A percentile compares a stretch with the other conserved stretches of the same genome.
phyloP scores from a whole-genome alignment of 2,888 invertebrate genomes.

The Athalia rosae region DNA sequence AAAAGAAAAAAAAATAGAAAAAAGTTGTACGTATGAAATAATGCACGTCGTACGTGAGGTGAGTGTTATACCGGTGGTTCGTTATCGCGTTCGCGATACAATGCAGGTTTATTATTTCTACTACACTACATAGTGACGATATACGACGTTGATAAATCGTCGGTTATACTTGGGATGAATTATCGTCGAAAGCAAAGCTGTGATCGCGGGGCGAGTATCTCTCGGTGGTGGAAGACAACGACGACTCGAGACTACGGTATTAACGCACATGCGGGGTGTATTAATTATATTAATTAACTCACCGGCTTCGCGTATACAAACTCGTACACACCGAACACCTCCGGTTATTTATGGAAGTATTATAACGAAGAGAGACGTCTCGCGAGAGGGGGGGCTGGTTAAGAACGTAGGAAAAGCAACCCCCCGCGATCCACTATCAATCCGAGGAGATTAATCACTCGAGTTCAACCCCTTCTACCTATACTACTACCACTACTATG shows the following conservation, averaged over 20 bases:
- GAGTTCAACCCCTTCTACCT: conserved; percentile 63
- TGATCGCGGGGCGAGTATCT: conserved; percentile 1
- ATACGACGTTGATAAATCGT: too few relatives aligned
- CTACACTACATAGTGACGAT: too few relatives aligned
- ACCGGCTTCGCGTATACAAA: conserved; percentile 64
- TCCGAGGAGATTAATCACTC: conserved; percentile 70
- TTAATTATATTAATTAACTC: conserved; percentile 55
- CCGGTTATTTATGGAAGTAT: conserved; percentile 68
- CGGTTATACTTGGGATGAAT: too few relatives aligned
- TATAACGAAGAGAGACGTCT: not conserved
- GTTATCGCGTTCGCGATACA: too few relatives aligned
- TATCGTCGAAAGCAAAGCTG: too few relatives aligned
- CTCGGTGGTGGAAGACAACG: conserved; percentile 6
- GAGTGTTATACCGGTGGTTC: too few relatives aligned
- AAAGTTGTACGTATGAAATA: too few relatives aligned
- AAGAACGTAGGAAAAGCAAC: conserved; percentile 6
- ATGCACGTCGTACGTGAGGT: too few relatives aligned
- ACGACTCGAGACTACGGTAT: conserved; percentile 10
- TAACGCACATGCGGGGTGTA: conserved; percentile 25
- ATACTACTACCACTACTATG: conserved; percentile 6
- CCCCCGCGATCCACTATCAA: conserved; percentile 62
- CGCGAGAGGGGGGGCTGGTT: conserved; percentile 1
- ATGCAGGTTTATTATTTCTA: too few relatives aligned
- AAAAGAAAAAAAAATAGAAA: too few relatives aligned
- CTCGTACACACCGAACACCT: conserved; percentile 2